Percentiles rank a stretch among this genome's conserved stretches.
These are phyloP conservation scores for Netelia melanura DNA, from an alignment of 2,888 invertebrate genomes.

Conservation along the genomic window DNA sequence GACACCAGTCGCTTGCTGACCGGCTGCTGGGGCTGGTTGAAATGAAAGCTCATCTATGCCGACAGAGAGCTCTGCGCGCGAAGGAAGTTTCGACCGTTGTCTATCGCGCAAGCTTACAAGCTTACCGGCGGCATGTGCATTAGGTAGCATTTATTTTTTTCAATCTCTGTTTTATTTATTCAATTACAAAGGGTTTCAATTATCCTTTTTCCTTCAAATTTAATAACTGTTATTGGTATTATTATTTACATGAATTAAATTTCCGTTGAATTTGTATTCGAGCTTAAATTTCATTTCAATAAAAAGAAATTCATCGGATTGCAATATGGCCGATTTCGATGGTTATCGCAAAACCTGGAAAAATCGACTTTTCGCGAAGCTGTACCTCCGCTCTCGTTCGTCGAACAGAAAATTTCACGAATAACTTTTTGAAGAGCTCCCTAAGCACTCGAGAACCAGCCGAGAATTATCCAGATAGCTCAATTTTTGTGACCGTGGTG, in stretches of 20 bases:
- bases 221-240: too few species aligned
- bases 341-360: too few species aligned
- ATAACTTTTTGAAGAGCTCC: too few species aligned
- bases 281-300: background rate
- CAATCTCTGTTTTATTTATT: background rate
- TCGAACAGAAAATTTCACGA: too few species aligned
- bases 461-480: too few species aligned
- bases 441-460: too few species aligned
- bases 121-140: background rate
- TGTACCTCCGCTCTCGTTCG: too few species aligned
- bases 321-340: too few species aligned
- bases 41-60: background rate
- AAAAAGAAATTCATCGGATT: background rate
- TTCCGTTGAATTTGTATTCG: background rate
- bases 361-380: too few species aligned
- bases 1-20: conserved; percentile 11
- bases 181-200: background rate
- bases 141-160: too few species aligned
- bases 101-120: background rate
- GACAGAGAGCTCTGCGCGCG: background rate
- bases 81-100: background rate
- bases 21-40: conserved; percentile 7
- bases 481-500: too few species aligned
- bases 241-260: background rate
- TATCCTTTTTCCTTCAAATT: too few species aligned